A percentile compares a stretch with the other conserved stretches of the same genome.
phyloP scores from a whole-genome alignment of 2,888 invertebrate species.

The Ctena decussata region DNA sequence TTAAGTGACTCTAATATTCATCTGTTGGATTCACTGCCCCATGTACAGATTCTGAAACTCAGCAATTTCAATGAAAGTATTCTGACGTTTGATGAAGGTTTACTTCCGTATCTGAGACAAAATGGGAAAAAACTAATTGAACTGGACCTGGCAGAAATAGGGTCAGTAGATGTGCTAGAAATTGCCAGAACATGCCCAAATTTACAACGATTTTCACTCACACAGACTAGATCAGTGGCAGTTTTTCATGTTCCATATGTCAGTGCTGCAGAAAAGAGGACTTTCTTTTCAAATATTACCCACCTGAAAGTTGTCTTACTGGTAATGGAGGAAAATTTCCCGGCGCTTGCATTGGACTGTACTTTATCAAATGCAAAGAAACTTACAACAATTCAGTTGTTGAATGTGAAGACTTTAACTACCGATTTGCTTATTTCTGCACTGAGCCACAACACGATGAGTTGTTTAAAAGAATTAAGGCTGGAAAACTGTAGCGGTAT shows the following conservation, averaged over 20 bases:
- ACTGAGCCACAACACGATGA: background rate
- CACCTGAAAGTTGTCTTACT: background rate
- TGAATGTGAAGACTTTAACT: background rate
- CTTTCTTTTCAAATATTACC: background rate
- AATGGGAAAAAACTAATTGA: conserved; percentile 49
- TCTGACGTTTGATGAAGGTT: conserved; percentile 40
- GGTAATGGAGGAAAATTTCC: background rate
- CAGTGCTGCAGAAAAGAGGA: background rate
- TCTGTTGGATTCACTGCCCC: background rate
- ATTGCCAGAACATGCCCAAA: conserved; percentile 48
- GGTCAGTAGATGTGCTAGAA: conserved; percentile 45
- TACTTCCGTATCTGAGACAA: conserved; percentile 42
- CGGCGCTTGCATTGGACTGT: background rate
- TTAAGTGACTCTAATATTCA: conserved; percentile 24
- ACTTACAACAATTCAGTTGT: background rate
- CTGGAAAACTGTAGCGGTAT: background rate
- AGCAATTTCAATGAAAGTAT: background rate
- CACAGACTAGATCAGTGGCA: background rate
- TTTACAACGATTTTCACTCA: background rate
- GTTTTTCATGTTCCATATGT: background rate
- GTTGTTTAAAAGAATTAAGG: background rate
- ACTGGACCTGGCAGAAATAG: conserved; percentile 44
- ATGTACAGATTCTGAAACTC: background rate
- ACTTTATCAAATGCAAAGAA: background rate
- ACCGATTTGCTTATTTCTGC: background rate